phyloP scores from a whole-genome alignment of 2,888 invertebrate species.

The Troilus luridus region DNA sequence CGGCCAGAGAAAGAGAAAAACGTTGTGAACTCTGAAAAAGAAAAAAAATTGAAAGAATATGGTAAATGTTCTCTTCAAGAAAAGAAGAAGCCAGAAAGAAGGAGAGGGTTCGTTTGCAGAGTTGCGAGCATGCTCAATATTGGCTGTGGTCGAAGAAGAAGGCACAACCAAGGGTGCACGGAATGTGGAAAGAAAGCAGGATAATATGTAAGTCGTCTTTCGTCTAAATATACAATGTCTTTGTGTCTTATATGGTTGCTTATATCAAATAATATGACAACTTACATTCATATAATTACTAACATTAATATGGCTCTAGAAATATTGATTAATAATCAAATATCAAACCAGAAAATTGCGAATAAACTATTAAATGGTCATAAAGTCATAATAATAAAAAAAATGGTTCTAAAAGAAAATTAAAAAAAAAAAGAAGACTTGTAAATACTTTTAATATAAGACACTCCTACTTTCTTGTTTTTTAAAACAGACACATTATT shows the following conservation, averaged over 20 bases:
- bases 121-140: not conserved
- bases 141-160: not conserved
- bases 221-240: not conserved
- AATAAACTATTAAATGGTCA: no score
- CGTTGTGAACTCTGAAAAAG: not conserved
- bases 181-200: not conserved
- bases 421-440: no score
- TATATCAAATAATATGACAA: no score
- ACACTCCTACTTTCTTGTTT: no score
- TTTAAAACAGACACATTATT: no score
- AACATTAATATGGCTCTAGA: not conserved
- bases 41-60: not conserved
- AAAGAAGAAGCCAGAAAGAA: slow-evolving; percentile 8
- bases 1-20: not conserved
- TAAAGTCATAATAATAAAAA: no score
- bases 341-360: no score
- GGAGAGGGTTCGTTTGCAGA: slow-evolving; percentile 38
- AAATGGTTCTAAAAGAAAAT: no score
- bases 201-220: not conserved
- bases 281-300: not conserved
- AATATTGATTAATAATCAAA: not conserved
- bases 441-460: no score
- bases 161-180: not conserved
- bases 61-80: not conserved
- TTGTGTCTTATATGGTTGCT: not conserved